phyloP scores from a whole-genome alignment of 2,797 vertebrate species.

The Tinamus major region DNA sequence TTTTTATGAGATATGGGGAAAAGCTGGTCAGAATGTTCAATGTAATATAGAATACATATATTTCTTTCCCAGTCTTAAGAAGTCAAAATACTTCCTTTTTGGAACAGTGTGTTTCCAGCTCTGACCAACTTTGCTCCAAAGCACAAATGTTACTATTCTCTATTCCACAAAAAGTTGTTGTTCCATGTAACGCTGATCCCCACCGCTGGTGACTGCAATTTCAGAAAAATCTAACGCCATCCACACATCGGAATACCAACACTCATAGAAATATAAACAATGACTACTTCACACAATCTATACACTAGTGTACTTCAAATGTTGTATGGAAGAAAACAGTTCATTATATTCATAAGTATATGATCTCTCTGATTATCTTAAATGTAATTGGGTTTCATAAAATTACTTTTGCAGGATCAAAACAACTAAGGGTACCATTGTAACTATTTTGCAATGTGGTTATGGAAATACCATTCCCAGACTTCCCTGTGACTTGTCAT shows the following conservation, averaged over 20 bases:
- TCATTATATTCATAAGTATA: not conserved
- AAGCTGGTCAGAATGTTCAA: not conserved
- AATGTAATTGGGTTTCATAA: not conserved
- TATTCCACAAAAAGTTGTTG: not conserved
- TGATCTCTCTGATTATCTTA: not conserved
- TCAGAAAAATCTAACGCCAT: not conserved
- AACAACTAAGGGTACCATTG: not conserved
- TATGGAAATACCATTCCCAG: slow-evolving; percentile 32
- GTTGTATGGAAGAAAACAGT: not conserved
- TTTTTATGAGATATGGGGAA: not conserved
- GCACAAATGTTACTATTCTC: not conserved
- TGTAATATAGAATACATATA: not conserved
- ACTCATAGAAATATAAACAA: not conserved
- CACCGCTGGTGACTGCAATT: not conserved
- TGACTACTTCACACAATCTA: not conserved
- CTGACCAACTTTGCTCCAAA: not conserved
- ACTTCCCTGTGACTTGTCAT: slow-evolving; percentile 31
- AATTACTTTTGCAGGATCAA: slow-evolving; percentile 1
- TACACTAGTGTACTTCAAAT: not conserved
- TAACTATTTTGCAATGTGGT: not conserved
- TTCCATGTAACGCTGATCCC: not conserved
- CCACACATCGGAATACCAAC: not conserved
- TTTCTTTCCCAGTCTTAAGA: not conserved
- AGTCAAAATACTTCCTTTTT: not conserved
- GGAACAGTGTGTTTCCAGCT: not conserved